Percentiles rank a stretch among this genome's conserved stretches.
Evolutionary conservation across 2,113 vertebrate genomes (phyloP).

Genomic region (Neotragus pygmaeus): DNA sequence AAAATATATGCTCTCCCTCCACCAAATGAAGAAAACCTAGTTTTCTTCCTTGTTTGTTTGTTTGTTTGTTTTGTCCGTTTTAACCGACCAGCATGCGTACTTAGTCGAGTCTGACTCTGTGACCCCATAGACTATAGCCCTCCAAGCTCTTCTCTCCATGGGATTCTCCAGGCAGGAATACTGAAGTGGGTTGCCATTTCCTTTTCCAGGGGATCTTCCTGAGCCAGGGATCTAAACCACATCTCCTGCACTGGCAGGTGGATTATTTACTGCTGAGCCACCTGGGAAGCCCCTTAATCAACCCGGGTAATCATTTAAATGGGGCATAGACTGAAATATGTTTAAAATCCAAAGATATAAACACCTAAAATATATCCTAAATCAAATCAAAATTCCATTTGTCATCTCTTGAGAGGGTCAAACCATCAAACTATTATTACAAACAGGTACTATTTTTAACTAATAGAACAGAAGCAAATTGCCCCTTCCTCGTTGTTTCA

Average conservation of each 20-base stretch:
- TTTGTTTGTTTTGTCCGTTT: background rate
- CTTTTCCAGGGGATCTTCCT: background rate
- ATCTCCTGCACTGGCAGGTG: background rate
- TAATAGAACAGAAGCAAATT: background rate
- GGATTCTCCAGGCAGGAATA: background rate
- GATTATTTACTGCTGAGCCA: background rate
- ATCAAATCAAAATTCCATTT: constrained; percentile 18
- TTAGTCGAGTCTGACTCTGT: background rate
- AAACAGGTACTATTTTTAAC: background rate
- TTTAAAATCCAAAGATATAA: constrained; percentile 8
- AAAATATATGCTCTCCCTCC: background rate
- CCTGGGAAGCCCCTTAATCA: background rate
- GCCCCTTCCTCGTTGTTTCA: background rate
- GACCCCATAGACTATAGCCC: background rate
- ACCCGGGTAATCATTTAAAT: background rate
- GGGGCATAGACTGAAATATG: background rate
- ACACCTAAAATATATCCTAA: background rate
- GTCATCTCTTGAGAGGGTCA: background rate
- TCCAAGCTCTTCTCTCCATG: background rate
- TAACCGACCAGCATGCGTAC: background rate
- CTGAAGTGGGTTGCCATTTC: background rate
- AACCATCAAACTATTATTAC: background rate
- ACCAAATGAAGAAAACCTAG: background rate
- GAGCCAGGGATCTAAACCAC: fast-evolving
- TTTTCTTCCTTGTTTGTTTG: background rate